These are phyloP conservation scores for Halcyon badia DNA, from an alignment of 2,797 vertebrate genomes.

Conservation along the genomic window DNA sequence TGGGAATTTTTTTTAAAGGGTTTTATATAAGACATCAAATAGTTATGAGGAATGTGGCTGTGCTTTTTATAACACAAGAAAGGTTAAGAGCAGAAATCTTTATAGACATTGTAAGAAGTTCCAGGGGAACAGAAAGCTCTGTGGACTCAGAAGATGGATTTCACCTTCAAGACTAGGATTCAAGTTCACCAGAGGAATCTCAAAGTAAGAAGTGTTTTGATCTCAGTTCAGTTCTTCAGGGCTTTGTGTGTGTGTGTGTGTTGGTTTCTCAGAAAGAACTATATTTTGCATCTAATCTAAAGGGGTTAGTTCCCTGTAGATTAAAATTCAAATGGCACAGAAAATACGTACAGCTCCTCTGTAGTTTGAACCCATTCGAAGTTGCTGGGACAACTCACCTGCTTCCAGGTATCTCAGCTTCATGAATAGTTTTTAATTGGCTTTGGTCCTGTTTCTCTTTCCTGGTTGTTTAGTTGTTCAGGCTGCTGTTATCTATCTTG, in stretches of 20 bases:
- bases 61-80: slow-evolving; percentile 82
- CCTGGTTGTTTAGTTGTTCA: not conserved
- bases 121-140: slow-evolving; percentile 77
- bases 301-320: slow-evolving; percentile 35
- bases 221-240: slow-evolving; percentile 35
- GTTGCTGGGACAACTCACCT: slow-evolving; percentile 4
- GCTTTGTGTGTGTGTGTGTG: not conserved
- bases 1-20: slow-evolving; percentile 76
- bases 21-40: slow-evolving; percentile 84
- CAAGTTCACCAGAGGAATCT: slow-evolving; percentile 74
- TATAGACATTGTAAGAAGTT: slow-evolving; percentile 80
- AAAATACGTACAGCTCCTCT: not conserved
- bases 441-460: not conserved
- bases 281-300: slow-evolving; percentile 66
- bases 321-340: not conserved
- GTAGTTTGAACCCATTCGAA: not conserved
- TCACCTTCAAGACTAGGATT: slow-evolving; percentile 79
- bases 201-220: slow-evolving; percentile 58
- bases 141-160: slow-evolving; percentile 73
- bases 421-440: not conserved
- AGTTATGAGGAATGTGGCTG: slow-evolving; percentile 78
- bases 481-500: not conserved
- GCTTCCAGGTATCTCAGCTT: not conserved
- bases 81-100: slow-evolving; percentile 83
- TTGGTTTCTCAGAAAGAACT: slow-evolving; percentile 23